Percentiles rank a stretch among this genome's conserved stretches.
Conservation (phyloP, 1,140 invertebrate genomes). For the Aphelinus atriplicis region DNA sequence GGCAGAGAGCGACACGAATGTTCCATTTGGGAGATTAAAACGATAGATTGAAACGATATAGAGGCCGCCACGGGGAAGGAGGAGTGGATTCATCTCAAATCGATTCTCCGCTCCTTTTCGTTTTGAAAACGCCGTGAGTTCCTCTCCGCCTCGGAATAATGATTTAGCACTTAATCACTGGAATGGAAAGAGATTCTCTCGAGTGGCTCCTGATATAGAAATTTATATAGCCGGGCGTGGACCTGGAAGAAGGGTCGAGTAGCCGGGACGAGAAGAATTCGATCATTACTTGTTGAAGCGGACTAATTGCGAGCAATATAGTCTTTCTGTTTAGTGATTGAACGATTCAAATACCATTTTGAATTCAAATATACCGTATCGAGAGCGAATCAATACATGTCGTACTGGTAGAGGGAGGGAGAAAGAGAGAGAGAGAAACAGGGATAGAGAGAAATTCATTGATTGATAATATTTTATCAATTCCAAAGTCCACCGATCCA, state of each 20-base stretch:
- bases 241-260: not conserved
- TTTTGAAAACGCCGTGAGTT: conserved; percentile 9
- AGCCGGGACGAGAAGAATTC: too few species aligned
- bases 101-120: conserved; percentile 12
- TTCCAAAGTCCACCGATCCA: too few species aligned
- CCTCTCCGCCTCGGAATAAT: conserved; percentile 23
- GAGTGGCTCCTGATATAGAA: conserved; percentile 11
- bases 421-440: too few species aligned
- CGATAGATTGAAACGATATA: conserved; percentile 32
- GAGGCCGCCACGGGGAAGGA: not conserved
- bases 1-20: conserved; percentile 35
- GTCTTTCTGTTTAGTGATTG: too few species aligned
- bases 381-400: too few species aligned
- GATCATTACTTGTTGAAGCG: too few species aligned
- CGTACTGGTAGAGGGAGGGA: too few species aligned
- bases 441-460: too few species aligned
- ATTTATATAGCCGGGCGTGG: conserved; percentile 9
- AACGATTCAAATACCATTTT: too few species aligned
- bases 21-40: conserved; percentile 36
- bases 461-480: too few species aligned
- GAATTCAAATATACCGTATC: too few species aligned
- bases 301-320: too few species aligned
- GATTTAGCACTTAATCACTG: conserved; percentile 31
- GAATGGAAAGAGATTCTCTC: conserved; percentile 28
- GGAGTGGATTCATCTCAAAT: conserved; percentile 27